These are phyloP conservation scores for Pomacea canaliculata DNA, from an alignment of 2,888 invertebrate genomes.

Conservation along the genomic window DNA sequence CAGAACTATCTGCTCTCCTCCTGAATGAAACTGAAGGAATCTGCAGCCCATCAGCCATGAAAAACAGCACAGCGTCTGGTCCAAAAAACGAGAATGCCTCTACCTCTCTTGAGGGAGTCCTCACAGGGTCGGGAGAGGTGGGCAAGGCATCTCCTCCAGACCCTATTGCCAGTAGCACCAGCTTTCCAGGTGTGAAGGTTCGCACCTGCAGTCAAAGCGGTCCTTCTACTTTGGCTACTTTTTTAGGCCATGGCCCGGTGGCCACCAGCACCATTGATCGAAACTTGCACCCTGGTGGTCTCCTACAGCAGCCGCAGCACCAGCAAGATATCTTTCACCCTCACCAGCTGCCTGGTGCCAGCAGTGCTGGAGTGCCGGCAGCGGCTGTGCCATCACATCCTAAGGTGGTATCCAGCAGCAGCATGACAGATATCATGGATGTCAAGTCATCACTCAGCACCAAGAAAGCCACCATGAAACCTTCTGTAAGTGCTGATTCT, in stretches of 20 bases:
- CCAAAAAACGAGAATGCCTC: conserved; percentile 66
- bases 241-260: conserved; percentile 28
- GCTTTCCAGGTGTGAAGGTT: not conserved
- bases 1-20: conserved; percentile 40
- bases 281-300: not conserved
- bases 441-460: conserved; percentile 11
- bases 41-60: conserved; percentile 34
- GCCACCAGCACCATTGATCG: conserved; percentile 14
- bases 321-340: not conserved
- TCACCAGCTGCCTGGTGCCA: not conserved
- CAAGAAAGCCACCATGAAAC: conserved; percentile 22
- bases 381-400: conserved; percentile 31
- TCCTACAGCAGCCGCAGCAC: not conserved
- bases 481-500: conserved; percentile 20
- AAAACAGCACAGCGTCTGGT: conserved; percentile 32
- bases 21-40: conserved; percentile 30
- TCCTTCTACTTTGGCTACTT: conserved; percentile 26
- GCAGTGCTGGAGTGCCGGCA: conserved; percentile 22
- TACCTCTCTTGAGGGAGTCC: conserved; percentile 63
- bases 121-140: conserved; percentile 59
- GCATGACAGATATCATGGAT: conserved; percentile 26
- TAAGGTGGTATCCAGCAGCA: conserved; percentile 34
- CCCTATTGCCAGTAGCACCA: conserved; percentile 2
- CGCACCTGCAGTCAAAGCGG: conserved; percentile 11
- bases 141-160: conserved; percentile 45